Conservation (phyloP, 2,797 vertebrate species). For the Threskiornis aethiopicus region DNA sequence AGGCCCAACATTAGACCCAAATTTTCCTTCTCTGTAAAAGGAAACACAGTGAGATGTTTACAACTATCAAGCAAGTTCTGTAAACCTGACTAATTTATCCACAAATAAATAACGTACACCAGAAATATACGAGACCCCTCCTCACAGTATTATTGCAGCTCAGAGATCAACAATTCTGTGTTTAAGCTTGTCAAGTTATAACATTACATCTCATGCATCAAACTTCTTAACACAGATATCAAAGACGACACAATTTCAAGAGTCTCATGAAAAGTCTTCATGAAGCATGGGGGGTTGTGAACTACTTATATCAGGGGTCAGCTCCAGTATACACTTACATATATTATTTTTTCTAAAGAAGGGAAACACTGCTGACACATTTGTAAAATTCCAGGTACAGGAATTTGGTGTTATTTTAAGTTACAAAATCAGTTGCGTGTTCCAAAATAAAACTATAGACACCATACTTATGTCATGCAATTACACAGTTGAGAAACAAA, state of each 20-base stretch:
- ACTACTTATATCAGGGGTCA: not conserved
- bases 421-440: not conserved
- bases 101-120: not conserved
- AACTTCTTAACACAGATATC: not conserved
- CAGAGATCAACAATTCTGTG: not conserved
- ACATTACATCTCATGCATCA: not conserved
- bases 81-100: not conserved
- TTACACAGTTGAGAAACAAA: not conserved
- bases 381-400: not conserved
- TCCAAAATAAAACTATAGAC: not conserved
- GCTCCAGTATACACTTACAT: not conserved
- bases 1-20: not conserved
- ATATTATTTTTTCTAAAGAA: not conserved
- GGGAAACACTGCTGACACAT: rapidly evolving
- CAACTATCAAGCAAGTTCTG: not conserved
- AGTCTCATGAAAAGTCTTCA: not conserved
- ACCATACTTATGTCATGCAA: rapidly evolving
- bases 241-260: not conserved
- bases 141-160: not conserved
- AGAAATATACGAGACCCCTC: not conserved
- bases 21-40: not conserved
- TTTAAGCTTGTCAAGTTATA: not conserved
- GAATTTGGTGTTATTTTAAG: not conserved
- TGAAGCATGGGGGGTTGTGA: rapidly evolving
- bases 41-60: not conserved